A percentile compares a stretch with the other conserved stretches of the same genome.
These are phyloP conservation scores for Cochlearius cochlearius DNA, from an alignment of 2,113 vertebrate species.

Conservation along the genomic window DNA sequence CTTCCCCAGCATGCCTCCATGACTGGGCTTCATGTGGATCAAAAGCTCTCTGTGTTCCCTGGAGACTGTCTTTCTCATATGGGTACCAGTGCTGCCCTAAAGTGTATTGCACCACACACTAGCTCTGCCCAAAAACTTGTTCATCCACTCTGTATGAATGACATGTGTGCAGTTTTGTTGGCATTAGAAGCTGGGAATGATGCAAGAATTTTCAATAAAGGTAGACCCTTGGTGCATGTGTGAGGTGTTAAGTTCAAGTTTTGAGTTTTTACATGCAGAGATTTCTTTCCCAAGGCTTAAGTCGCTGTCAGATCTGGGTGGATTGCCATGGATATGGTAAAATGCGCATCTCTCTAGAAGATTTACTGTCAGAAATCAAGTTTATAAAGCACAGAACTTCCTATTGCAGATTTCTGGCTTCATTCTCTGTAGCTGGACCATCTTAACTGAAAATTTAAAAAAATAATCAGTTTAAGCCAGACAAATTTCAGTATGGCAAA, in stretches of 20 bases:
- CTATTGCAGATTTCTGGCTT: background rate
- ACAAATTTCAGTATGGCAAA: background rate
- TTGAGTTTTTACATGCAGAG: background rate
- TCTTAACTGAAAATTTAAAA: background rate
- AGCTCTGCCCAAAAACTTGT: background rate
- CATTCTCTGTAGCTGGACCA: background rate
- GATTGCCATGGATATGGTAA: background rate
- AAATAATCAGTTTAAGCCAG: background rate
- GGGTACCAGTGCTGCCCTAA: background rate
- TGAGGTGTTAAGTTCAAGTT: background rate
- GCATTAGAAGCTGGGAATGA: background rate
- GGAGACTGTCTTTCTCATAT: background rate
- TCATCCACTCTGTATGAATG: background rate
- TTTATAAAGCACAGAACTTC: background rate
- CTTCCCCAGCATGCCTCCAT: accelerated
- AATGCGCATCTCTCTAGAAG: background rate
- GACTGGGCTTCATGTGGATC: background rate
- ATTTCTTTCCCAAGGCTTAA: background rate
- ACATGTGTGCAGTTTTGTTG: background rate
- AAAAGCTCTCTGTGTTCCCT: background rate
- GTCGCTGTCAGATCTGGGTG: background rate
- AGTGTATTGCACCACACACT: accelerated
- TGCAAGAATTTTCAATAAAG: background rate
- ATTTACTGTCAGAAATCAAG: background rate
- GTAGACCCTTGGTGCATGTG: background rate